Evolutionary conservation across 2,888 invertebrate species (phyloP).

Genomic region (Zelleria hepariella): DNA sequence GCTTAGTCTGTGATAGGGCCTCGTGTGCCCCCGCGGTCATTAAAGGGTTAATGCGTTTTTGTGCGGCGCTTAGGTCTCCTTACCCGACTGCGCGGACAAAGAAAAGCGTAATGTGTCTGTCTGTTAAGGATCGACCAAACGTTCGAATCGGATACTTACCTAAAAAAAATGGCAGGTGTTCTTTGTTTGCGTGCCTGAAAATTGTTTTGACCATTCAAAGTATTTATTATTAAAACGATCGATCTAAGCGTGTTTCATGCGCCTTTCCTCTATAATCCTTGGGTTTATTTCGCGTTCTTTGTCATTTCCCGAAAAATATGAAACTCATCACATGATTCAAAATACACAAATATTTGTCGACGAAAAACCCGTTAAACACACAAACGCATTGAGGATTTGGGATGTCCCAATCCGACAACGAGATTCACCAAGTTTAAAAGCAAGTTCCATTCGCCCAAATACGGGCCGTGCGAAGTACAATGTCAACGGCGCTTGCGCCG

Average conservation of each 20-base stretch:
- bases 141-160: too few relatives aligned
- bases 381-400: background rate
- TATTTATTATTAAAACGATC: too few relatives aligned
- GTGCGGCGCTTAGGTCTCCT: background rate
- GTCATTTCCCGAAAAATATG: background rate
- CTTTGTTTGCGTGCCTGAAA: too few relatives aligned
- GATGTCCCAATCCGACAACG: background rate
- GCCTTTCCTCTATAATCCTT: too few relatives aligned
- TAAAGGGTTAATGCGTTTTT: slow-evolving; percentile 3
- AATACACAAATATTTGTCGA: background rate
- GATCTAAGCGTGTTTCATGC: background rate
- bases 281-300: background rate
- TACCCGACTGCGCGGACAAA: background rate
- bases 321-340: background rate
- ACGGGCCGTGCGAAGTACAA: slow-evolving; percentile 2
- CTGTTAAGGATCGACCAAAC: too few relatives aligned
- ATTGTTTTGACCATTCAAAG: too few relatives aligned
- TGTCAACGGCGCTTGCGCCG: slow-evolving; percentile 1
- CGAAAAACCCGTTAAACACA: background rate
- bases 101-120: background rate
- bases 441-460: background rate
- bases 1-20: background rate
- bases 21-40: background rate
- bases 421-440: slow-evolving; percentile 2
- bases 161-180: too few relatives aligned